Evolutionary conservation across 2,797 vertebrate species (phyloP), one percentile per base, ranked within the genome.

Genomic region (Peromyscus nudipes): DNA sequence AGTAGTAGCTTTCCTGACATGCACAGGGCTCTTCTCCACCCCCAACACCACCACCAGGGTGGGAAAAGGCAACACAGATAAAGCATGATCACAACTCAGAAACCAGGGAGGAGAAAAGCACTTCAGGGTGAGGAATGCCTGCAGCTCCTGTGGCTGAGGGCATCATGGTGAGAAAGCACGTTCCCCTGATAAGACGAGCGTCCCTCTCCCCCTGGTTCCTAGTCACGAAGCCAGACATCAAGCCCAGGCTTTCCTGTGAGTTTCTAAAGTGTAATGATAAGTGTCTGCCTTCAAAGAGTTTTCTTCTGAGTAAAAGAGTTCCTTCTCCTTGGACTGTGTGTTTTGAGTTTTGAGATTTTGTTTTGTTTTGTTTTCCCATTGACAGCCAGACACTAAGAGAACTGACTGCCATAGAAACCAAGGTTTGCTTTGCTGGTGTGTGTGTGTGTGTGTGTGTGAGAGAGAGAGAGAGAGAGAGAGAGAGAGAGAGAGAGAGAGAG

Each of bases 221-320:
- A 9, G 52, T 93, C 23, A 85, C 57, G 23, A 96, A 76, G 67
- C 64, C 77, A 80, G 80, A 57, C 17, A 4, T 73, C 55, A 73
- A 86, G 40, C 40, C 73, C 11, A 19, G 12, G 3, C 92, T 93
- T 81, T 14, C 29, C 55, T 79, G 37, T 6, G 6, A 73, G 14
- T 89, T 76, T 95, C 87, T 92, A 34, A 79, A 94, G 40, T 81
- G 87, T 79, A 87, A 23, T 79, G 17, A 43, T 57, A 83, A 67
- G 0, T 71, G 40, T 76, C 7, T 60, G 5, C 49, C 43, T 94
- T 81, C 43, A 27, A 79, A 84, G 17, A 19, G 5, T 43, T 92
- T 92, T 23, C 57, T 96, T 94, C 87, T 69, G 3, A 62, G 25
- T 89, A 62, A 43, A 91, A 85, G 43, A 81, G 52, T 81, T 90